Evolutionary conservation across 1,140 invertebrate genomes (phyloP).

Genomic region (Drosophila parabipectinata): DNA sequence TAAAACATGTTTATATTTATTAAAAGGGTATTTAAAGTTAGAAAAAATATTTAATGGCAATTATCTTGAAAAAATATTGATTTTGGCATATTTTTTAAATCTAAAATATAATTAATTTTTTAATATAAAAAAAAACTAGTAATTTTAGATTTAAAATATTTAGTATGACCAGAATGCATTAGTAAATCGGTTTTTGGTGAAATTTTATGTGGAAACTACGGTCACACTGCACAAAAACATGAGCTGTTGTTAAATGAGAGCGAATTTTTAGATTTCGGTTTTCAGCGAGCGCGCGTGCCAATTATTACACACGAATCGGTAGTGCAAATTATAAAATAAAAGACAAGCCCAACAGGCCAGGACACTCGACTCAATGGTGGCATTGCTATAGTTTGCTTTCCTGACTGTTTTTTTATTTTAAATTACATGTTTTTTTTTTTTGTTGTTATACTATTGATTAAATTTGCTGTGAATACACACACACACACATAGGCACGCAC

Average conservation of each 20-base stretch:
- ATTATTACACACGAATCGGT: background rate
- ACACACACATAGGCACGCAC: conserved; percentile 11
- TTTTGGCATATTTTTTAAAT: too few species aligned
- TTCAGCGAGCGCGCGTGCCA: conserved; percentile 9
- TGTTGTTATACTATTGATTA: conserved; percentile 38
- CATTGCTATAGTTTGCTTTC: background rate
- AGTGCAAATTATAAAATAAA: background rate
- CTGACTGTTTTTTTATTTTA: conserved; percentile 24
- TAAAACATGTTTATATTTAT: background rate
- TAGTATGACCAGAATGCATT: background rate
- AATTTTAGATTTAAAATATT: background rate
- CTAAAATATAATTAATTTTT: too few species aligned
- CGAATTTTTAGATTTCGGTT: conserved; percentile 3
- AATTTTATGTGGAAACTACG: background rate
- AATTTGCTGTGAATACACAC: conserved; percentile 31
- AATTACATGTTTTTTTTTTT: background rate
- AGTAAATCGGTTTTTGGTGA: background rate
- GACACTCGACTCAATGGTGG: background rate
- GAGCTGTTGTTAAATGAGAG: conserved; percentile 4
- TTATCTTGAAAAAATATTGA: background rate
- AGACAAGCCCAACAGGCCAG: background rate
- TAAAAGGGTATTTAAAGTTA: too few species aligned
- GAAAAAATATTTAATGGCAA: background rate
- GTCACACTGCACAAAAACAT: conserved; percentile 4
- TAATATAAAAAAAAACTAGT: background rate